Evolutionary conservation across 64 coral and sea anemone genomes (phyloP).

Genomic region (Stichodactyla helianthus): DNA sequence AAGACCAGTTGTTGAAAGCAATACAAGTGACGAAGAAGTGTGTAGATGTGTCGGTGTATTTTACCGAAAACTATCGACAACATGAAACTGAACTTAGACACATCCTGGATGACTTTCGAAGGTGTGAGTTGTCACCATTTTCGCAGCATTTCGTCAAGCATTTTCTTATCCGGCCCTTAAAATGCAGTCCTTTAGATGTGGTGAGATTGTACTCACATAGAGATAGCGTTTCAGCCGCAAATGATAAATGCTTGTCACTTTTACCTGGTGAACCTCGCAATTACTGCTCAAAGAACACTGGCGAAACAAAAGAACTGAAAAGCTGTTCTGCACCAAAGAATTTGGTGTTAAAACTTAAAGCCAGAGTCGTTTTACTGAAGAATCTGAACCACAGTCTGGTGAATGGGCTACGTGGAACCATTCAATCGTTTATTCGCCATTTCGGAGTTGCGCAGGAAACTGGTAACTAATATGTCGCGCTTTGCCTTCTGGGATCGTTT

Average conservation of each 20-base stretch:
- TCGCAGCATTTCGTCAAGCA: background rate
- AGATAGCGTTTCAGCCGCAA: background rate
- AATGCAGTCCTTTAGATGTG: background rate
- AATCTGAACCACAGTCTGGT: background rate
- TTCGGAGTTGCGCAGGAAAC: too few species aligned
- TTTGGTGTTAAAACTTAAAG: background rate
- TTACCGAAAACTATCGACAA: background rate
- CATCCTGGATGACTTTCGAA: background rate
- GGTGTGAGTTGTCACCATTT: background rate
- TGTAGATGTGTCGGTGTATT: background rate
- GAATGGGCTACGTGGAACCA: background rate
- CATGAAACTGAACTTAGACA: background rate
- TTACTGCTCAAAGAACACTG: background rate
- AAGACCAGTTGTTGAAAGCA: too few species aligned
- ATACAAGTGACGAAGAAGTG: background rate
- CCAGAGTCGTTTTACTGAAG: background rate
- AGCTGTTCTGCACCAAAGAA: background rate
- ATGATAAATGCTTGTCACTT: background rate
- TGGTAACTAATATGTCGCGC: too few species aligned
- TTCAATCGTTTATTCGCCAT: background rate
- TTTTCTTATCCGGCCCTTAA: background rate
- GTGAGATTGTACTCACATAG: background rate
- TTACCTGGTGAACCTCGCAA: background rate
- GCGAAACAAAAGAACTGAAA: background rate
- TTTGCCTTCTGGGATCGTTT: too few species aligned